A percentile compares a stretch with the other conserved stretches of the same genome.
Evolutionary conservation across 2,113 vertebrate species (phyloP).

Genomic region (Cryptomyrus ogoouensis): DNA sequence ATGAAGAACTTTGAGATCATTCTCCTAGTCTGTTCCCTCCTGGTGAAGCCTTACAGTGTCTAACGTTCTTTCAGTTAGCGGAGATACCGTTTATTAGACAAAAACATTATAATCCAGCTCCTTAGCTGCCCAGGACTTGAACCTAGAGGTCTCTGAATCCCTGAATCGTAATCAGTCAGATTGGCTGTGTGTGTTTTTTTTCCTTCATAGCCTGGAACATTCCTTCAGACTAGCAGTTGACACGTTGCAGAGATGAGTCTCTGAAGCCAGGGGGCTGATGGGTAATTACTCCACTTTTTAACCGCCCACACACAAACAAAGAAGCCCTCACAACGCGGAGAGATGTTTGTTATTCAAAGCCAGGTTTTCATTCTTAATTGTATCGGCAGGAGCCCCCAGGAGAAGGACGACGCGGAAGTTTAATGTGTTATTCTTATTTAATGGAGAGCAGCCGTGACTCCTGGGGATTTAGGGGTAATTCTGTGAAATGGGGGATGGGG

Average conservation of each 20-base stretch:
- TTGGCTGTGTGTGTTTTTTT: neutral
- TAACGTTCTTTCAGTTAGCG: neutral
- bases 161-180: neutral
- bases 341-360: neutral
- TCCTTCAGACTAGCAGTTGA: neutral
- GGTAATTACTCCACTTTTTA: neutral
- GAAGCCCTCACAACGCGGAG: neutral
- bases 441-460: neutral
- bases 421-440: constrained; percentile 5
- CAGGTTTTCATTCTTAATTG: constrained; percentile 10
- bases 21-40: neutral
- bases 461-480: neutral
- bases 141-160: neutral
- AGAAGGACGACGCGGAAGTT: neutral
- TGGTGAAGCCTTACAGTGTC: neutral
- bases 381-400: neutral
- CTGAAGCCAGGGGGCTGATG: neutral
- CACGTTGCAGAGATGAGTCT: neutral
- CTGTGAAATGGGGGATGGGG: neutral
- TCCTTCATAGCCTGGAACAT: neutral
- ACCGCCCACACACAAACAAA: neutral
- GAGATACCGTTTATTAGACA: neutral
- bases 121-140: neutral
- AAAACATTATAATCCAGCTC: neutral
- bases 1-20: neutral